These are phyloP conservation scores for Oxygymnocypris stewartii DNA, from an alignment of 2,113 vertebrate genomes.

Conservation along the genomic window DNA sequence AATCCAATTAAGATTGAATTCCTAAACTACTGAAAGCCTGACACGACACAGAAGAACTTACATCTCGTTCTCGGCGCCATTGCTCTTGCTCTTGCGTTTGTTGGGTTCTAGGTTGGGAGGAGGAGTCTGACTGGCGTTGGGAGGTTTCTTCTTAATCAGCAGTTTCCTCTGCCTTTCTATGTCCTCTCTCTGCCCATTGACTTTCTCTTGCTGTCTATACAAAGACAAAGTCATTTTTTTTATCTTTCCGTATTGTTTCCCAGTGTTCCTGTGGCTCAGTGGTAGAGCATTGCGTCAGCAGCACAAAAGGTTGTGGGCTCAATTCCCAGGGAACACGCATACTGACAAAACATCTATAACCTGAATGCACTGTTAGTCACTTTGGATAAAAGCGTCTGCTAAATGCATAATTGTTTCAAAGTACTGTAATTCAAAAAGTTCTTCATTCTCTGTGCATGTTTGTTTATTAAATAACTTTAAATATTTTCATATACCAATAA, in stretches of 20 bases:
- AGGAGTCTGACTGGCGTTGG: conserved; percentile 91
- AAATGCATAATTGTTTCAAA: background rate
- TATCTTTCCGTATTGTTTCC: background rate
- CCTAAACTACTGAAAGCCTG: background rate
- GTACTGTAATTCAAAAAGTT: background rate
- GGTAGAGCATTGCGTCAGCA: too few species aligned
- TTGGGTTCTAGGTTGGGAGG: conserved; percentile 94
- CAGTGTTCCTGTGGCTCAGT: too few species aligned
- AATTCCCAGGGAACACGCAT: too few species aligned
- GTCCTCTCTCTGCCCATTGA: conserved; percentile 97
- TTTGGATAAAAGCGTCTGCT: too few species aligned
- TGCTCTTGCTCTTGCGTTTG: conserved; percentile 97
- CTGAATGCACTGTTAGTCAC: too few species aligned
- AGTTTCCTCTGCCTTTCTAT: conserved; percentile 97
- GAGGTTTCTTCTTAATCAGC: conserved; percentile 94
- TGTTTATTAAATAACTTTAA: background rate
- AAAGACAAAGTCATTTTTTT: conserved; percentile 13
- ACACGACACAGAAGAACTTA: conserved; percentile 69
- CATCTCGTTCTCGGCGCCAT: conserved; percentile 95
- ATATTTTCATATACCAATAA: background rate
- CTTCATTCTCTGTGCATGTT: background rate
- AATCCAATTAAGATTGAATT: background rate
- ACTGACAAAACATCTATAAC: too few species aligned
- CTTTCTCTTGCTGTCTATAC: conserved; percentile 94
- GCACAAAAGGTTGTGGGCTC: too few species aligned